Evolutionary conservation across 1,140 invertebrate genomes (phyloP), one percentile per base, ranked within the genome.

Genomic region (Uloborus diversus): DNA sequence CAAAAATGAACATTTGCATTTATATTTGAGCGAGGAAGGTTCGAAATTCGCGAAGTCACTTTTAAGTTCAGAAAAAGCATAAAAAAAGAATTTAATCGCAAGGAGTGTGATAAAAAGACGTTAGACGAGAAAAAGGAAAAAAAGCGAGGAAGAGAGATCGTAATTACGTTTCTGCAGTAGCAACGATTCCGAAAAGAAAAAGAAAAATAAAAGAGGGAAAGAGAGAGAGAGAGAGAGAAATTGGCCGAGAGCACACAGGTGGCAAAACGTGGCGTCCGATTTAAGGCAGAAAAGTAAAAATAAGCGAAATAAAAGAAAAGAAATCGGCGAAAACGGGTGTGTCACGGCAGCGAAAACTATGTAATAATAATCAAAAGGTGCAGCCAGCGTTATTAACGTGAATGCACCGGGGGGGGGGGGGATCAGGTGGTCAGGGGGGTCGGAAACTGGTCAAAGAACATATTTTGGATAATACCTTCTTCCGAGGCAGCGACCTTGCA

Each of bases 31-130:
- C n/a, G n/a, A n/a, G n/a, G n/a, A n/a, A n/a, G n/a, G n/a, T n/a
- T n/a, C n/a, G n/a, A n/a, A n/a, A n/a, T n/a, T n/a, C n/a, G 23
- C 51, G 42, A 70, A 70, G 68, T 49, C 42, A 49, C 25, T 23
- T 30, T 42, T 25, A 68, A 68, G 27, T 57, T 57, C 13, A 3
- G 14, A n/a, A 13, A 57, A 57, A 57, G 42, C 25, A 35, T 20
- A 62, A 32, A 11, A 35, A 57, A 56, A 14, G n/a, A 37, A 70
- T 35, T 27, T n/a, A n/a, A n/a, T n/a, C 4, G 5, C 28, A n/a
- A n/a, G 37, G 37, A 42, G 17, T 17, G 7, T 42, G 17, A 17
- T 9, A 9, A 17, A 42, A 17, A 42, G 37, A 42, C 7, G 17
- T 42, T 42, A n/a, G 17, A 42, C 37, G 37, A 42, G 17, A 42